Evolutionary conservation across 2,888 invertebrate species (phyloP), one percentile per base, ranked within the genome.

Genomic region (Orthosia incerta): DNA sequence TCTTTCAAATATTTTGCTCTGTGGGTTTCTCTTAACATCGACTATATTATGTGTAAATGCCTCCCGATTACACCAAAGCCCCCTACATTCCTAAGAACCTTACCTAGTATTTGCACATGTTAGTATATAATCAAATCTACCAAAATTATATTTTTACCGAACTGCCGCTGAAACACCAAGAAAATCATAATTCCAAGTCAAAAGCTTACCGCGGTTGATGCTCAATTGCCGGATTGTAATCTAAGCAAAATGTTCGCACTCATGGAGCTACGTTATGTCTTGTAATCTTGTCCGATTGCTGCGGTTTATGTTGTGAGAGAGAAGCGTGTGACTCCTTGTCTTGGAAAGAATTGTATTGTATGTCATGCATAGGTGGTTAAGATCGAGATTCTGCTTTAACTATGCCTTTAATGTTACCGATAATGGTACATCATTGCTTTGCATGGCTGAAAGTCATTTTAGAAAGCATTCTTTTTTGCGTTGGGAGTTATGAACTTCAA

Each of bases 271-370:
- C 7, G 70, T 76, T 75, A 83, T 76, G 71, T 79, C 12, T 74
- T 79, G 67, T 80, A 80, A 83, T 76, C 72, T 82, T 80, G 64
- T 59, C 72, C 56, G 48, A 72, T 62, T 62, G 57, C 16, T 16
- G 68, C 11, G 48, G 51, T 48, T 23, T 64, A 71, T 83, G 50
- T 26, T 23, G 4, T 20, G 23, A 70, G 65, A 57, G 48, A 45
- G 20, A 51, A 61, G 61, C 66, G 64, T 45, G n/a, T 13, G 5
- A 20, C 13, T 18, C 3, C 59, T 68, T 31, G 48, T 74, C 7
- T 63, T 66, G 51, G 12, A 9, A 23, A 31, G 9, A 69, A 74
- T n/a, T 63, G 11, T 61, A n/a, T 56, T 39, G 39, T 23, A 31
- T n/a, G 26, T 53, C 39, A 61, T 61, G 16, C 16, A 46, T 45